These are phyloP conservation scores for Piscicola geometra DNA, from an alignment of 2,888 invertebrate genomes.

Conservation along the genomic window DNA sequence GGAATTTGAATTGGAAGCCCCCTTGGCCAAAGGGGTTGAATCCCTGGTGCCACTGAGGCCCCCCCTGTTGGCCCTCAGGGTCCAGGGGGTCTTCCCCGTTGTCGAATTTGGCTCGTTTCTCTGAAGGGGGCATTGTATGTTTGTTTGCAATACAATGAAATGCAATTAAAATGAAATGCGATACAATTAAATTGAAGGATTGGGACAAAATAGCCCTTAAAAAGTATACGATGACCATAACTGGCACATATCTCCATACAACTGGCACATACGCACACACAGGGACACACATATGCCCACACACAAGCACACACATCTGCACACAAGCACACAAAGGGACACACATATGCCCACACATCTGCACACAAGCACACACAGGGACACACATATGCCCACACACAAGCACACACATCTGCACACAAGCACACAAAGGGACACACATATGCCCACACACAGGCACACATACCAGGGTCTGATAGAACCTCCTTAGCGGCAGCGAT, in stretches of 20 bases:
- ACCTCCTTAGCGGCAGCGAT: slow-evolving; percentile 98
- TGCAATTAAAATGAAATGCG: too few relatives aligned
- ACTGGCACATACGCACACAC: too few relatives aligned
- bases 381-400: neutral
- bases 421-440: too few relatives aligned
- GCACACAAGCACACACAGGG: too few relatives aligned
- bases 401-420: neutral
- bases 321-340: neutral
- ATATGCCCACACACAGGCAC: too few relatives aligned
- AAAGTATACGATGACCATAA: too few relatives aligned
- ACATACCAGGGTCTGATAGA: slow-evolving; percentile 63
- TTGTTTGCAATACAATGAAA: too few relatives aligned
- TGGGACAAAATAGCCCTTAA: too few relatives aligned
- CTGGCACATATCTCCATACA: too few relatives aligned
- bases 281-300: neutral
- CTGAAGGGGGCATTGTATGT: too few relatives aligned
- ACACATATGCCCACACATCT: too few relatives aligned
- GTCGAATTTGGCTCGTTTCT: slow-evolving; percentile 90
- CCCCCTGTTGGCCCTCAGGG: slow-evolving; percentile 69
- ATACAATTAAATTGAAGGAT: too few relatives aligned
- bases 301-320: neutral
- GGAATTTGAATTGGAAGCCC: slow-evolving; percentile 89
- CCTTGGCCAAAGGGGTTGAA: slow-evolving; percentile 61
- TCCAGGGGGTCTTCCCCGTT: slow-evolving; percentile 92
- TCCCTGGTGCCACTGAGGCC: slow-evolving; percentile 51